Base-by-base conservation (phyloP, 2,113 vertebrate species). In the Ctenomys sociabilis region DNA sequence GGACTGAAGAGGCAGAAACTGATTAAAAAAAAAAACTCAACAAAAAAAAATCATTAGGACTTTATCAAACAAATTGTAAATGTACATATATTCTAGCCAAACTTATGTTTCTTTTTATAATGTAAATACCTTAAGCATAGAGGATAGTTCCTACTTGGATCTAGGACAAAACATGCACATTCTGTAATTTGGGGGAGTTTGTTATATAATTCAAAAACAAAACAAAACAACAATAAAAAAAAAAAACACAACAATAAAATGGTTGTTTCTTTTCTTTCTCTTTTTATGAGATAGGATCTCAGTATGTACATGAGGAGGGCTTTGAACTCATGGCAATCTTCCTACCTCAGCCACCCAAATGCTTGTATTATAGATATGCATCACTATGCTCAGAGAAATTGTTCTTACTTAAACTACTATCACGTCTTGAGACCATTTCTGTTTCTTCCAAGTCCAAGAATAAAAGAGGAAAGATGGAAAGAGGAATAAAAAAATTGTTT, bases 11-110 rank as follows among this genome's bases (percentile, higher is more conserved):
- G n/a, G 73, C 89, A 95, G 68, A 59, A 37, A 70, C 16, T 91
- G 21, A 92, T 26, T 35, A 85, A 43, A 95, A 61, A 92, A 83
- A 43, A 95, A 61, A 92, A 85, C 21, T 90, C 78, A 64, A 72
- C 87, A 10, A 77, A 96, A n/a, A n/a, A 95, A 95, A 91, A 91
- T 73, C 75, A 92, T 16, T 54, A 93, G 21, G 57, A 86, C 28
- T 80, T 78, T 54, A 57, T 83, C 16, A 90, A 85, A 95, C 43
- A 72, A 57, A 57, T 14, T 14, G 3, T 88, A 49, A 93, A 77
- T 66, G 61, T 75, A 64, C 37, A 68, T 73, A 73, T 94, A 87
- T 66, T 43, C 37, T 73, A 7, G n/a, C 8, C 82, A n/a, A 61
- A 83, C 35, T 91, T 66, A 40, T 5, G 8, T 73, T 13, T n/a